Evolutionary conservation across 1,140 invertebrate species (phyloP), one percentile per base, ranked within the genome.

Genomic region (Drosophila repletoides): DNA sequence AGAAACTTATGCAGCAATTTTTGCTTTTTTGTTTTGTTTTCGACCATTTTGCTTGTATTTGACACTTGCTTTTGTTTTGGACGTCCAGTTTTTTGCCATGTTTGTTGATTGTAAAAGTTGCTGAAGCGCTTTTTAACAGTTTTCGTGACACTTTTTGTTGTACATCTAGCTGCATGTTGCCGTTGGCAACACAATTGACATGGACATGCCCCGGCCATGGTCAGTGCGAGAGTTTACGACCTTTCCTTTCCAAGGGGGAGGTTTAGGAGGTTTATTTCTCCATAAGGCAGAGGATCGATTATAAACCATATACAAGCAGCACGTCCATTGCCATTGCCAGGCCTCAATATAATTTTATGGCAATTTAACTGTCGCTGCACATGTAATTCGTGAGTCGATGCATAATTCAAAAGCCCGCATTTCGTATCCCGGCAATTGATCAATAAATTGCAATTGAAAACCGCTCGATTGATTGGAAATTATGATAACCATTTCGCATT

Each of bases 91-190:
- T n/a, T 86, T 84, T 84, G 79, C 80, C 79, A 80, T 84, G 79
- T 84, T 86, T 76, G 79, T 75, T 84, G 79, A 84, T 84, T 84
- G 79, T 80, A 60, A 86, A 84, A 83, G 80, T 83, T 83, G 66
- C 53, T 86, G 79, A 83, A 83, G 80, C 79, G 79, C 79, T 83
- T 83, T 83, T 83, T 84, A 83, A 83, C 79, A 83, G 79, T 83
- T 83, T 67, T 79, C 58, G 70, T 74, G 80, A 83, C 79, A 83
- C 79, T 86, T 61, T 68, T 10, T 38, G 36, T 19, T 38, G 40
- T 53, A 38, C 43, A 17, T 40, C 38, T 52, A 65, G 45, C 36
- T 49, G 34, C 58, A 51, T 34, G 61, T 55, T 45, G 45, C 46
- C 48, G 26, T 43, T 64, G 77, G 40, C 67, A 53, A 19, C 21